Base-by-base conservation (phyloP, 92 coral and sea anemone species). In the Nematostella vectensis region DNA sequence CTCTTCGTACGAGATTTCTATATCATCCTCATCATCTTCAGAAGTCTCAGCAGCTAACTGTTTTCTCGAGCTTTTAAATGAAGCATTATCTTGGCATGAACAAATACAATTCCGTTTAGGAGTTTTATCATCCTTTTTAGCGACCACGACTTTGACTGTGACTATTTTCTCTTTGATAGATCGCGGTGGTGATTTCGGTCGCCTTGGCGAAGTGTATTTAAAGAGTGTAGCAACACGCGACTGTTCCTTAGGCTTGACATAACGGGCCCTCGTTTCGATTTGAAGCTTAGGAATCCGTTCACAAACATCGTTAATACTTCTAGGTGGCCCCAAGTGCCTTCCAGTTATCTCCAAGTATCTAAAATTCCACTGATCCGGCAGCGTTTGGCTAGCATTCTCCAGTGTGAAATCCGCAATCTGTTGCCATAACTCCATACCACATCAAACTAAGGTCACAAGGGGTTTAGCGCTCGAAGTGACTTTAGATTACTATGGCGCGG, bases 311-410 rank as follows among this genome's bases (percentile, higher is more conserved):
- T 37, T 65, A 27, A 67, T 65, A 18, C 70, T 81, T 22, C 19
- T 25, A 1, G 75, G 49, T 50, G 58, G 29, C 2, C 63, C 69
- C 42, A 25, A 66, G 22, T 48, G 57, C 8, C 54, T 51, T 45
- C 94, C 94, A 0, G 58, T 66, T 3, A 84, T 63, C 58, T 84
- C 94, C 40, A 84, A 58, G 51, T 75, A 80, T 38, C 60, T 47
- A 36, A 69, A 74, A 50, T 69, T 55, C 87, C 94, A 84, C 18
- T 29, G 85, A 65, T 52, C 50, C 23, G 31, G 25, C 2, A 33
- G 24, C 6, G 33, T 28, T 33, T 45, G 11, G 44, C 50, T 24
- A 2, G 71, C 54, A 17, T 65, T 65, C 54, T 26, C 52, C 15
- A 37, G 40, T 10, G 71, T 52, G 29, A 25, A 65, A 43, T 54